A percentile compares a stretch with the other conserved stretches of the same genome.
Conservation (phyloP, 2,888 invertebrate species). For the Dryobotodes eremita region DNA sequence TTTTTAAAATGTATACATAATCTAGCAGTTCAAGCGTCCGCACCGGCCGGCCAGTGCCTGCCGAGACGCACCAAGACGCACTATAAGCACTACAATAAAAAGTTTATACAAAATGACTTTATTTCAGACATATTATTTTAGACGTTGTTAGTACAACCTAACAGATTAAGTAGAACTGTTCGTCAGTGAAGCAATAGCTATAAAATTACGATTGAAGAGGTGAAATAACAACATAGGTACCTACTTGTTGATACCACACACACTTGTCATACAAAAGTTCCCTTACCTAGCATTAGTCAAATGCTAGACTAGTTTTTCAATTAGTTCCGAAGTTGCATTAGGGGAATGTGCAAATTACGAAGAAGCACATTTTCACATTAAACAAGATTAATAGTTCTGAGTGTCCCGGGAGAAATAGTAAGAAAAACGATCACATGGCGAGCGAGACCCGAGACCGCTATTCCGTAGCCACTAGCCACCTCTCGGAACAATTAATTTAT, state of each 20-base stretch:
- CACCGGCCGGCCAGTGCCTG: too few relatives aligned
- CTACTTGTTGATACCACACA: too few relatives aligned
- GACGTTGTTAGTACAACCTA: not conserved
- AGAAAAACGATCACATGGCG: slow-evolving; percentile 52
- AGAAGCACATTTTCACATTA: slow-evolving; percentile 48
- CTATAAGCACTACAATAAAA: not conserved
- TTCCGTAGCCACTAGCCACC: slow-evolving; percentile 34
- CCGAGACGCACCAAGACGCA: too few relatives aligned
- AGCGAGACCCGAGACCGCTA: slow-evolving; percentile 31
- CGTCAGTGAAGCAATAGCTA: not conserved
- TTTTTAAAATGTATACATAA: too few relatives aligned
- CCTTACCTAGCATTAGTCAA: slow-evolving; percentile 12
- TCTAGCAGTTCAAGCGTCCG: too few relatives aligned
- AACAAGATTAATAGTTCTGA: slow-evolving; percentile 57
- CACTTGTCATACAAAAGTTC: not conserved
- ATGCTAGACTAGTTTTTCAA: slow-evolving; percentile 46
- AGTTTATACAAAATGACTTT: not conserved
- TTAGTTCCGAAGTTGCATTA: slow-evolving; percentile 30
- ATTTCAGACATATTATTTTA: not conserved
- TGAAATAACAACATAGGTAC: not conserved
- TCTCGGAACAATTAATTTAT: slow-evolving; percentile 47
- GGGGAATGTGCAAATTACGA: slow-evolving; percentile 52
- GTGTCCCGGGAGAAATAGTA: slow-evolving; percentile 51
- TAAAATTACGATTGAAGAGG: not conserved
- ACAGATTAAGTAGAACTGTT: not conserved